Evolutionary conservation across 2,888 invertebrate species (phyloP).

Genomic region (Coleophora flavipennella): DNA sequence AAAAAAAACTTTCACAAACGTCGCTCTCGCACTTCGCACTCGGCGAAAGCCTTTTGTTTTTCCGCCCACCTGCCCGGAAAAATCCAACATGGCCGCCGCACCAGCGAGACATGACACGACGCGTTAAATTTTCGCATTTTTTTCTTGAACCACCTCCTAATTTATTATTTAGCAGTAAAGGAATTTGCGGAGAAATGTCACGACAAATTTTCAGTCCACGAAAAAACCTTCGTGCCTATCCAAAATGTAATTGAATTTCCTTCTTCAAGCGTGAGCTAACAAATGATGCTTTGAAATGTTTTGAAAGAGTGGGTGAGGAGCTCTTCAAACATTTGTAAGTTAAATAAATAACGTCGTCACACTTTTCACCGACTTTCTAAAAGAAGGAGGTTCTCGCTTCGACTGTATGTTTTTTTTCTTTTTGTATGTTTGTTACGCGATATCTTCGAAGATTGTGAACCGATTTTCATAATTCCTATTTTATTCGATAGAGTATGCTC

Average conservation of each 20-base stretch:
- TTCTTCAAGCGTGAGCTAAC: too few relatives aligned
- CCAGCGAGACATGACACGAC: conserved; percentile 1
- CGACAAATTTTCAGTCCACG: background rate
- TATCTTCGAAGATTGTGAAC: too few relatives aligned
- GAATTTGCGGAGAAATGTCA: background rate
- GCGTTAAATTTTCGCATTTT: conserved; percentile 2
- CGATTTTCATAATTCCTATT: too few relatives aligned
- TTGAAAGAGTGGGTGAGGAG: too few relatives aligned
- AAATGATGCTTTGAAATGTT: too few relatives aligned
- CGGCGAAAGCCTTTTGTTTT: conserved; percentile 3
- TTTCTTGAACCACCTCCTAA: conserved; percentile 4
- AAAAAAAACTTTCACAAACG: conserved; percentile 5
- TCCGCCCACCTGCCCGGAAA: conserved; percentile 2
- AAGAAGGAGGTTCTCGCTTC: too few relatives aligned
- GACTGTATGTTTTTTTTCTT: too few relatives aligned
- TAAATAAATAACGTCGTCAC: too few relatives aligned
- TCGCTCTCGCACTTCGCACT: conserved; percentile 6
- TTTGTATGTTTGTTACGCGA: too few relatives aligned
- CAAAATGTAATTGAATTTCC: too few relatives aligned
- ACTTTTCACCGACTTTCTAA: too few relatives aligned
- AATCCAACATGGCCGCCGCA: conserved; percentile 1
- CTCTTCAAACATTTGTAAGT: background rate
- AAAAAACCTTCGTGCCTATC: background rate
- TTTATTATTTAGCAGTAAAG: conserved; percentile 7
- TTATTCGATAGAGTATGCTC: too few relatives aligned